Conservation (phyloP, 2,797 vertebrate genomes). For the Brachymystax lenok region DNA sequence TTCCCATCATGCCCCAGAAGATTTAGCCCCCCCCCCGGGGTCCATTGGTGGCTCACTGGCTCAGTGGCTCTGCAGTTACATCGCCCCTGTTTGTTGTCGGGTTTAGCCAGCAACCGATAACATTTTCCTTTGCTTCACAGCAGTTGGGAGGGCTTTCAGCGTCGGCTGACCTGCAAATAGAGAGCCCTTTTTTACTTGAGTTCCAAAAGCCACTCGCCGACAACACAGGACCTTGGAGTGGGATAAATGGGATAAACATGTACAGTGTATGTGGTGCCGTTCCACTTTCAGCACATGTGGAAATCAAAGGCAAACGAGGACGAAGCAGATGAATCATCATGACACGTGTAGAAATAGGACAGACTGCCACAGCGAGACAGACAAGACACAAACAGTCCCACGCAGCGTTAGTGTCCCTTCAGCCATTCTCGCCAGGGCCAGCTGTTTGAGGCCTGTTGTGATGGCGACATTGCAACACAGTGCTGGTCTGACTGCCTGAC, state of each 20-base stretch:
- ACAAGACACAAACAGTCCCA: background rate
- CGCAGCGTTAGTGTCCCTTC: background rate
- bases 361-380: background rate
- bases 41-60: background rate
- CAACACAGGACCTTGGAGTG: background rate
- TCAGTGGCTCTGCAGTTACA: constrained; percentile 23
- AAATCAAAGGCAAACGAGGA: no score
- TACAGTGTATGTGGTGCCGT: no score
- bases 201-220: background rate
- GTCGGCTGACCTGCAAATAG: background rate
- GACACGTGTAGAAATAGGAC: no score
- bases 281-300: no score
- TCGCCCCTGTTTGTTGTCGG: constrained; percentile 28
- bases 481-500: constrained; percentile 19
- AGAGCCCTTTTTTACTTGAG: no score
- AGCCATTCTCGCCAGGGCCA: no score
- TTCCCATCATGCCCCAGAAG: background rate
- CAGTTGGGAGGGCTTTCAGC: background rate
- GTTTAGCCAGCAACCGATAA: background rate
- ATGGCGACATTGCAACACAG: background rate
- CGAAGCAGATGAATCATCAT: no score
- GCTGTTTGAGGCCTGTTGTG: constrained; percentile 9
- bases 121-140: background rate
- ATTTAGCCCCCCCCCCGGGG: background rate
- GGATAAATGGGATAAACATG: background rate